phyloP scores from a whole-genome alignment of 2,113 vertebrate species.

The Leptobrachium leishanense region DNA sequence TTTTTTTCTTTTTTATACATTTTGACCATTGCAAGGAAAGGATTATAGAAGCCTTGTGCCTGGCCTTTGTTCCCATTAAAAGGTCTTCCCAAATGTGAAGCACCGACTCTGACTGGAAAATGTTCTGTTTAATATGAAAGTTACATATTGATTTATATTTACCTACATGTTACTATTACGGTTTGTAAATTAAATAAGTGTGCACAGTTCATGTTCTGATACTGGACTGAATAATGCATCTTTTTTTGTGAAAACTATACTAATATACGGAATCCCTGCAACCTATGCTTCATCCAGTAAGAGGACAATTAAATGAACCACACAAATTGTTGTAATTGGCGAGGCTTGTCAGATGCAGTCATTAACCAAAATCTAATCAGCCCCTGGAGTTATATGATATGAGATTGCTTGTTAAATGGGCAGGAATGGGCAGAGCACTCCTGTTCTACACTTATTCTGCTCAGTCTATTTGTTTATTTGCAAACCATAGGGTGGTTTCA shows the following conservation, averaged over 20 bases:
- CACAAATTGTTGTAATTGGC: constrained; percentile 32
- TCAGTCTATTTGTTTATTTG: constrained; percentile 24
- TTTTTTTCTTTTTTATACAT: too few species aligned
- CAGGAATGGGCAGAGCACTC: constrained; percentile 27
- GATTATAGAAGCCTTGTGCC: too few species aligned
- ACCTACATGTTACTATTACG: too few species aligned
- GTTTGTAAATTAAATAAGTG: too few species aligned
- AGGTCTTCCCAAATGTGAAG: too few species aligned
- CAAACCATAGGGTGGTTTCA: constrained; percentile 29
- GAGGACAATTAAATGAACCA: constrained; percentile 21
- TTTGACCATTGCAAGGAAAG: too few species aligned
- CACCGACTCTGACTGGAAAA: too few species aligned
- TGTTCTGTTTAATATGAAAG: too few species aligned
- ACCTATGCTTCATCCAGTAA: not conserved
- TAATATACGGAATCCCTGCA: not conserved
- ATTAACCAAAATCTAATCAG: constrained; percentile 35
- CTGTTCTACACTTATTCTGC: constrained; percentile 3
- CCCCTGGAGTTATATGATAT: constrained; percentile 34
- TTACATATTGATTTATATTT: too few species aligned
- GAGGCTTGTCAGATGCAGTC: constrained; percentile 16
- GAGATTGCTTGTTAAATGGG: constrained; percentile 24
- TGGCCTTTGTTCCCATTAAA: too few species aligned
- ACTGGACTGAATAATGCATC: too few species aligned
- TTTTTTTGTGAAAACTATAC: not conserved
- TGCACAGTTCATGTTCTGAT: too few species aligned